Evolutionary conservation across 1,140 invertebrate genomes (phyloP).

Genomic region (Caenorhabditis tropicalis): DNA sequence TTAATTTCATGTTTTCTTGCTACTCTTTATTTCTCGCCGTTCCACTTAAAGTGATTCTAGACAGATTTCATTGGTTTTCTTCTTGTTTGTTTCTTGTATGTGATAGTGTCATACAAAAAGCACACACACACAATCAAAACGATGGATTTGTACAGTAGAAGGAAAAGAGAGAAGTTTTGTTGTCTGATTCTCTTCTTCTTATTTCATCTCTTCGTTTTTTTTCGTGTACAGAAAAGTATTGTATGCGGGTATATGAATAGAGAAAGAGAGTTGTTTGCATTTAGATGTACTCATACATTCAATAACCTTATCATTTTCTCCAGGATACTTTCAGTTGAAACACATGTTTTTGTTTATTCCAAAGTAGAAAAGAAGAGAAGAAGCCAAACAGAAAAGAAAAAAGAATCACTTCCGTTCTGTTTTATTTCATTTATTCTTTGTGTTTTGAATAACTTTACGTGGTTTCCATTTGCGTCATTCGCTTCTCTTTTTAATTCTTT

Average conservation of each 20-base stretch:
- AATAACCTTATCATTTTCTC: slow-evolving; percentile 36
- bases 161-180: background rate
- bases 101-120: background rate
- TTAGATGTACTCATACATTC: slow-evolving; percentile 25
- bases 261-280: slow-evolving; percentile 22
- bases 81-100: too few species aligned
- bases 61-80: too few species aligned
- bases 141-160: slow-evolving; percentile 1
- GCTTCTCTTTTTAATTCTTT: background rate
- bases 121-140: slow-evolving; percentile 26
- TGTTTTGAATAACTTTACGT: slow-evolving; percentile 32
- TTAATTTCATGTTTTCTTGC: too few species aligned
- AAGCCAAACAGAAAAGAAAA: background rate
- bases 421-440: slow-evolving; percentile 27
- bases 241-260: background rate
- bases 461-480: slow-evolving; percentile 28
- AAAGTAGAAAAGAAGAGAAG: background rate
- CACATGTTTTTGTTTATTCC: background rate
- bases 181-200: slow-evolving; percentile 35
- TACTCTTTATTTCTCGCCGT: too few species aligned
- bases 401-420: slow-evolving; percentile 7
- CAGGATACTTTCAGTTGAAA: background rate
- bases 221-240: background rate
- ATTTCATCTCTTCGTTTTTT: background rate
- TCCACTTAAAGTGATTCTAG: too few species aligned